A percentile compares a stretch with the other conserved stretches of the same genome.
Conservation (phyloP, 2,113 vertebrate genomes). For the Turdus rufiventris region DNA sequence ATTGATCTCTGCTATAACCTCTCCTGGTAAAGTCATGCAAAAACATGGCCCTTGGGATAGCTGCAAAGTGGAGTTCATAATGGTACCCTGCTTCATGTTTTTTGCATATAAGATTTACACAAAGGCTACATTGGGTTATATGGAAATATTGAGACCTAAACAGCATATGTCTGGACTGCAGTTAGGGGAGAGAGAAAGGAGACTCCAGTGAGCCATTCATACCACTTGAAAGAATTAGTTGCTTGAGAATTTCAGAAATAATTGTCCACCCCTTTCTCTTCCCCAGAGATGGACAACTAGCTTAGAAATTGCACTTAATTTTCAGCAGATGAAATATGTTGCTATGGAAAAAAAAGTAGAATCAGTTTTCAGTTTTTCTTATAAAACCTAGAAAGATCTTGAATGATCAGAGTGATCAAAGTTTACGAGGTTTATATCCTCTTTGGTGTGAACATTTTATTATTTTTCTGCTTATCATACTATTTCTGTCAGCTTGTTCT, state of each 20-base stretch:
- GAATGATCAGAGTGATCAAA: neutral
- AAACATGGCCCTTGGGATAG: neutral
- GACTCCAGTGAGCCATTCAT: neutral
- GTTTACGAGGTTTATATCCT: neutral
- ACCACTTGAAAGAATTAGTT: neutral
- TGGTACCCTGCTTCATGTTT: neutral
- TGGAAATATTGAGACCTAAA: neutral
- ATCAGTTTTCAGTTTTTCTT: neutral
- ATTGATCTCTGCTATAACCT: neutral
- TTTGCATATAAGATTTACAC: neutral
- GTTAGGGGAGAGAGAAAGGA: neutral
- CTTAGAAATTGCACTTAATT: neutral
- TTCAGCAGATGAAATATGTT: neutral
- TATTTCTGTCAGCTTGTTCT: neutral
- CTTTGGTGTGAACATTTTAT: neutral
- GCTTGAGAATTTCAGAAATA: neutral
- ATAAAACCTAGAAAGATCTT: neutral
- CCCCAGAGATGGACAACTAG: neutral
- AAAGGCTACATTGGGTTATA: neutral
- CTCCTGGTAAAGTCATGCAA: neutral
- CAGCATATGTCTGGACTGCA: neutral
- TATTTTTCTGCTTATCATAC: neutral
- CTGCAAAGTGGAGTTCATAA: neutral
- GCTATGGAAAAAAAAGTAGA: neutral
- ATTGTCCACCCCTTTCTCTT: neutral